Evolutionary conservation across 2,113 vertebrate genomes (phyloP).

Genomic region (Uropsilus gracilis): DNA sequence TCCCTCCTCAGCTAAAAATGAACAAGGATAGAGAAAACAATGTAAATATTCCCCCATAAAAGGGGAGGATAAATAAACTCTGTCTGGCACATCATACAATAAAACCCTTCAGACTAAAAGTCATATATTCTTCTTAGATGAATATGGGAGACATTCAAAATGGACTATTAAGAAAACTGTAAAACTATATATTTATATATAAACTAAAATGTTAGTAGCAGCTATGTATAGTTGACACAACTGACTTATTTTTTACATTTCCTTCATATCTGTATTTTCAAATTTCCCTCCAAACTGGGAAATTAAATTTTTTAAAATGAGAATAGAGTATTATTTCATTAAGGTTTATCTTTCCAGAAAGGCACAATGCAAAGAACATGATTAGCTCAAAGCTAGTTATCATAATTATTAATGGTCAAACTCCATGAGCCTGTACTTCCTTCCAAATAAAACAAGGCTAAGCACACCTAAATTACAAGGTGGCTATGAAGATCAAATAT

Average conservation of each 20-base stretch:
- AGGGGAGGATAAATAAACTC: neutral
- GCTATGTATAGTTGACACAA: neutral
- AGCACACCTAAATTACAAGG: neutral
- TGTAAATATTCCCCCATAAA: neutral
- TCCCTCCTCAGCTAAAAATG: conserved; percentile 29
- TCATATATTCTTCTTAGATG: neutral
- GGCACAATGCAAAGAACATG: neutral
- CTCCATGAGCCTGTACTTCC: neutral
- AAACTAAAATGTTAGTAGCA: neutral
- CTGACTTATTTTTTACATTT: neutral
- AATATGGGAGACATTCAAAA: neutral
- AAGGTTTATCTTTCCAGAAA: neutral
- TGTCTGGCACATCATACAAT: neutral
- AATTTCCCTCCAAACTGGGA: neutral
- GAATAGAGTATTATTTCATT: neutral
- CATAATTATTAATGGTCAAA: neutral
- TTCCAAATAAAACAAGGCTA: neutral
- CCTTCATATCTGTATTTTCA: conserved; percentile 18
- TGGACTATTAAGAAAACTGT: neutral
- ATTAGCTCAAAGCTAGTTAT: neutral
- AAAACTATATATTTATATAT: neutral
- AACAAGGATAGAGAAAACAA: neutral
- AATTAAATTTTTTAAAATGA: neutral
- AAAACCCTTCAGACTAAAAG: conserved; percentile 13
- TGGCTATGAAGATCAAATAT: neutral